Base-by-base conservation (phyloP, 2,888 invertebrate genomes). In the Peribatodes rhomboidaria region DNA sequence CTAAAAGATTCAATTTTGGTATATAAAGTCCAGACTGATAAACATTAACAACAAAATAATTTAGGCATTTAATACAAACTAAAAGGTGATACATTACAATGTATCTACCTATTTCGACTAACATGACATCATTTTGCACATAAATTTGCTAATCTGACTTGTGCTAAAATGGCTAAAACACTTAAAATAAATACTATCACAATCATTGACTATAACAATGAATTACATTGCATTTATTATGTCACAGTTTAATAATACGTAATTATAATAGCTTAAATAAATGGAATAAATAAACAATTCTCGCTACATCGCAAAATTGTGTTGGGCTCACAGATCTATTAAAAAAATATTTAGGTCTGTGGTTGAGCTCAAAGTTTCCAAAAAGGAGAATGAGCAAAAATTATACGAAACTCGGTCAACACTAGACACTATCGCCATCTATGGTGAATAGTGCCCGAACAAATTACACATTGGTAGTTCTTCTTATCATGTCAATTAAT, bases 191-290 rank as follows among this genome's bases (percentile, higher is more conserved):
- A 67, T 71, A 69, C 67, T 75, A 78, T 76, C 77, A 79, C 78
- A 79, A 72, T 72, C 61, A 70, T 67, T 74, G 78, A 79, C 75
- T 78, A 74, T 65, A 68, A 70, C 47, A 71, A 65, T 55, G 50
- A 67, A 68, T 55, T 49, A 54, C 35, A 67, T 57, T 47, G 49
- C 57, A 63, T 63, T 58, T 63, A 71, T 65, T 71, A 65, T 65
- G 58, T 63, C 57, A 67, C 63, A 61, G 37, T 60, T 37, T 56
- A 60, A 27, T 58, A 57, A 33, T 33, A 41, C 27, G 16, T 22
- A 35, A 55, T 41, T 39, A 55, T 33, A 33, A 44, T 44, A 27
- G 22, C 18, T 31, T 27, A 44, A 50, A 2, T 31, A 3, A 8
- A 27, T 10, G 0, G 10, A 39, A 22, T 22, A 39, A 53, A 37